Evolutionary conservation across 1,140 invertebrate species (phyloP), one percentile per base, ranked within the genome.

Genomic region (Aphidius gifuensis): DNA sequence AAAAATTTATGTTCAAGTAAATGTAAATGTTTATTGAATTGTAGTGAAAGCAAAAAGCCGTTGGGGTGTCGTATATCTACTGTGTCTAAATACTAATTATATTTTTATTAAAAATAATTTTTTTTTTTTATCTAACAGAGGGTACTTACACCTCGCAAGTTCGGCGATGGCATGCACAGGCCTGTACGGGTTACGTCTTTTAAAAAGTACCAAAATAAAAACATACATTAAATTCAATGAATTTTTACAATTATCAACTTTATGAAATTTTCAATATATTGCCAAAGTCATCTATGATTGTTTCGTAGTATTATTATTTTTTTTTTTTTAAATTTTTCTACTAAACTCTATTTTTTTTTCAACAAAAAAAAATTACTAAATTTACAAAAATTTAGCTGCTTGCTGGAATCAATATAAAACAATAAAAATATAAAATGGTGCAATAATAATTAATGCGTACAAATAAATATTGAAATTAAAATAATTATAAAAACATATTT

Each of bases 111-210:
- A 3, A 44, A 44, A 44, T 1, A 44, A 5, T 44, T 7, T 44
- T 11, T 44, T 44, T 8, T 11, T 44, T 11, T 44, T 44, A 11
- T 32, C 23, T 32, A 32, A 32, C 23, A 64, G 66, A 71, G 67
- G 51, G 84, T 91, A 93, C 91, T 93, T 90, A 93, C 90, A 92
- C 86, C 88, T 88, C 77, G 89, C 87, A 79, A 92, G 85, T 76
- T 88, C 85, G 84, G 88, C 89, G 85, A 92, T 87, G 78, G 90
- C 91, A 90, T 92, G 90, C 88, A 91, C 85, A 82, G 88, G 85
- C 83, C 88, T 90, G 86, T 71, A 75, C 70, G 68, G 73, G 67
- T 69, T 73, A 77, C 73, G 68, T 73, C 67, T 69, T 66, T 75
- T 74, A 74, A 74, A 75, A 77, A 65, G 74, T 69, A 69, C 69